phyloP scores from a whole-genome alignment of 1,140 invertebrate species.

The Tyrophagus putrescentiae region DNA sequence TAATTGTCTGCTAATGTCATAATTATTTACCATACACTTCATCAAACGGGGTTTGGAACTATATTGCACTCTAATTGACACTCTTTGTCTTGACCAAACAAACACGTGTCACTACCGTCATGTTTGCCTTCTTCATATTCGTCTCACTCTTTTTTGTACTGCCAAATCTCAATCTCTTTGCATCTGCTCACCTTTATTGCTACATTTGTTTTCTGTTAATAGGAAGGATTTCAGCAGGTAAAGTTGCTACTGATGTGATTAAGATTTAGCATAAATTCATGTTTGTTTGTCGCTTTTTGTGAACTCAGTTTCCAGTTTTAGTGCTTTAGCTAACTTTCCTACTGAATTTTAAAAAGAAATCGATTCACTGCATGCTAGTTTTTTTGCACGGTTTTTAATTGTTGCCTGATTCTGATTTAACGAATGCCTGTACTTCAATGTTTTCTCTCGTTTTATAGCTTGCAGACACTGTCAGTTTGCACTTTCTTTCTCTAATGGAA shows the following conservation, averaged over 20 bases:
- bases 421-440: constrained; percentile 5
- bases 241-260: constrained; percentile 23
- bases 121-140: no score
- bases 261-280: constrained; percentile 21
- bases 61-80: no score
- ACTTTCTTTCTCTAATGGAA: constrained; percentile 88
- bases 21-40: no score
- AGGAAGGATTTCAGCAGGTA: constrained; percentile 21
- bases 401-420: background rate
- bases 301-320: constrained; percentile 5
- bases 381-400: no score
- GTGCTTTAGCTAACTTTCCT: background rate
- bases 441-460: constrained; percentile 44
- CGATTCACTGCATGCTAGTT: background rate
- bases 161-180: no score
- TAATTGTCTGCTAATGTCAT: no score
- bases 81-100: no score
- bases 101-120: no score
- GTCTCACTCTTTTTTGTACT: no score
- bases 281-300: background rate
- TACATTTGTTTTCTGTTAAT: background rate
- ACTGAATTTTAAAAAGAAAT: background rate
- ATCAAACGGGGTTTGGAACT: no score
- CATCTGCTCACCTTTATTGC: no score
- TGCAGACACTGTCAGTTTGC: constrained; percentile 91